Percentiles rank a stretch among this genome's conserved stretches.
phyloP scores from a whole-genome alignment of 2,797 vertebrate species.

The Microctenopoma steveboyesi region DNA sequence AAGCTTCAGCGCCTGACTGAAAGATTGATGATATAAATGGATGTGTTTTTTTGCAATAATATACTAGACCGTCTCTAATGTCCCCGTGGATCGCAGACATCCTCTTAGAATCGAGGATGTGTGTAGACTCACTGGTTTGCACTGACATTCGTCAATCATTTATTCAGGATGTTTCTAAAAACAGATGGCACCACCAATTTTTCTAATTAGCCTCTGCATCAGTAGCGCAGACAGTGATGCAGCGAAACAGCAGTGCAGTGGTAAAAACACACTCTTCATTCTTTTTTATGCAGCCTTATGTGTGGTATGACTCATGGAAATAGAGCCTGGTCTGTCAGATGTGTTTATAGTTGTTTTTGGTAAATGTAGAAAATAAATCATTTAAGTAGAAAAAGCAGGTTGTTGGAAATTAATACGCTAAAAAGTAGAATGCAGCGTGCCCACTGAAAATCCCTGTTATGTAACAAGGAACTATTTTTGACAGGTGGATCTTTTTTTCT shows the following conservation, averaged over 20 bases:
- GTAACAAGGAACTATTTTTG: neutral
- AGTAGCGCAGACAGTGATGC: neutral
- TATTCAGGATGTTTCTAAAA: neutral
- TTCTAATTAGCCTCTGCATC: neutral
- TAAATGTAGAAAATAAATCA: neutral
- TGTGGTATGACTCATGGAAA: constrained; percentile 4
- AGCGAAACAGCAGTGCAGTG: neutral
- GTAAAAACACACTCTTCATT: neutral
- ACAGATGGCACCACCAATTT: neutral
- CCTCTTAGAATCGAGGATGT: neutral
- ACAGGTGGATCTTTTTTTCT: neutral
- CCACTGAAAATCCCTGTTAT: neutral
- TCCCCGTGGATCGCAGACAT: neutral
- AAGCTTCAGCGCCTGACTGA: too few species aligned
- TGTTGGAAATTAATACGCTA: neutral
- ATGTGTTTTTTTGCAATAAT: too few species aligned
- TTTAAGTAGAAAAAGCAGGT: neutral
- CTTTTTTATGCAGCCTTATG: neutral
- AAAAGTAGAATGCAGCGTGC: neutral
- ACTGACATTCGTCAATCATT: neutral
- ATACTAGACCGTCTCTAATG: neutral
- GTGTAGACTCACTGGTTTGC: neutral
- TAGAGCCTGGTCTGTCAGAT: neutral
- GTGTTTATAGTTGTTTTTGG: neutral
- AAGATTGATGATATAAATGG: neutral